phyloP scores from a whole-genome alignment of 2,797 vertebrate species.

The Erethizon dorsatum region DNA sequence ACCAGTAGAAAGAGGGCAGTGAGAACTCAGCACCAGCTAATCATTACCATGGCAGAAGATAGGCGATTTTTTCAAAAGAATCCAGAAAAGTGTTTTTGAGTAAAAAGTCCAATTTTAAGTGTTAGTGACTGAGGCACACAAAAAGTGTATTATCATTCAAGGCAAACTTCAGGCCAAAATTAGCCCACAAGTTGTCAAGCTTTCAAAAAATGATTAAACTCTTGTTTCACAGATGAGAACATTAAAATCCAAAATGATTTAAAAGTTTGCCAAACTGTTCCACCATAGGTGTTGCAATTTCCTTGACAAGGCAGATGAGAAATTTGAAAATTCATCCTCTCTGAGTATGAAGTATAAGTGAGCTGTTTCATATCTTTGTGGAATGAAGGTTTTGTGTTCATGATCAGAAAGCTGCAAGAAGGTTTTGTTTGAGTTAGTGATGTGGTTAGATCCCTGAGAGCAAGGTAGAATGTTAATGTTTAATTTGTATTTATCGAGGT shows the following conservation, averaged over 20 bases:
- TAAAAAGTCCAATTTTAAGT: slow-evolving; percentile 34
- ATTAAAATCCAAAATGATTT: not conserved
- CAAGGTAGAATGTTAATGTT: not conserved
- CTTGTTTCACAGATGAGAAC: slow-evolving; percentile 25
- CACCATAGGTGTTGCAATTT: not conserved
- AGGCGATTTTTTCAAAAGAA: not conserved
- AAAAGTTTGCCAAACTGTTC: not conserved
- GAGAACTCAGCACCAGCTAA: not conserved
- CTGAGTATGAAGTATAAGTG: not conserved
- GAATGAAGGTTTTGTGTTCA: slow-evolving; percentile 12
- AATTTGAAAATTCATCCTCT: not conserved
- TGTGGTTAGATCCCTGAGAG: not conserved
- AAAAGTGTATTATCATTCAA: not conserved
- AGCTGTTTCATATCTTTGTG: not conserved
- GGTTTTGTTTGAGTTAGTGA: not conserved
- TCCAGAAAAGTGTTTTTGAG: not conserved
- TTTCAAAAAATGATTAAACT: not conserved
- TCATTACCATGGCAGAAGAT: not conserved
- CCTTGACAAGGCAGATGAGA: not conserved
- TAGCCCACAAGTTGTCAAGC: not conserved
- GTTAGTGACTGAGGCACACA: not conserved
- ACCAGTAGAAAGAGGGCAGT: too few relatives aligned
- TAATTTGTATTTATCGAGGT: not conserved
- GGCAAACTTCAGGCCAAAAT: not conserved
- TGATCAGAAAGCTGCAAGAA: not conserved